These are phyloP conservation scores for Aphelinus certus DNA, from an alignment of 1,140 invertebrate species.

Conservation along the genomic window DNA sequence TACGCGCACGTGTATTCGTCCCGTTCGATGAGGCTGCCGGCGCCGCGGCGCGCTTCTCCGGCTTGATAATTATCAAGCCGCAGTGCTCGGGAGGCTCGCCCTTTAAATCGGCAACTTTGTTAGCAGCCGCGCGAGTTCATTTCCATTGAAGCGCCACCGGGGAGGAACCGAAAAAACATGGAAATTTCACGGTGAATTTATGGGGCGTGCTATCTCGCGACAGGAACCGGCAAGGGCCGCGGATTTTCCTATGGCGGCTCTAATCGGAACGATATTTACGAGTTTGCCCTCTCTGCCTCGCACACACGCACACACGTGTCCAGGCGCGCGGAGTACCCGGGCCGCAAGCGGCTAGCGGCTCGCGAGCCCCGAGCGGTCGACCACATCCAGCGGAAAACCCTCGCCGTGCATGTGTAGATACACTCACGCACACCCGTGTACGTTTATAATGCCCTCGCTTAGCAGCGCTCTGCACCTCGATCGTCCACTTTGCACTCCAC, in stretches of 20 bases:
- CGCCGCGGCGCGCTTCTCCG: conserved; percentile 40
- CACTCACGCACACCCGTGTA: too few species aligned
- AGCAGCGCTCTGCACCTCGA: too few species aligned
- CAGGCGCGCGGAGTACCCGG: too few species aligned
- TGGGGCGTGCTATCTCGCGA: conserved; percentile 38
- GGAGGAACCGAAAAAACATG: conserved; percentile 43
- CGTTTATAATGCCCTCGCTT: too few species aligned
- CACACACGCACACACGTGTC: background rate
- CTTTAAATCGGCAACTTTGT: too few species aligned
- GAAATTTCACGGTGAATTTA: conserved; percentile 53
- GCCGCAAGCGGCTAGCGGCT: background rate
- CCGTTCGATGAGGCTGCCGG: too few species aligned
- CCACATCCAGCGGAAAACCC: background rate
- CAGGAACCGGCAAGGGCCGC: conserved; percentile 31
- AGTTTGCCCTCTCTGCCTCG: conserved; percentile 1
- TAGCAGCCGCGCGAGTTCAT: conserved; percentile 8
- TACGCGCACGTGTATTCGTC: background rate
- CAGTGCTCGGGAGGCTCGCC: conserved; percentile 29
- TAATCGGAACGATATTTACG: conserved; percentile 34
- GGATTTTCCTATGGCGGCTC: conserved; percentile 24
- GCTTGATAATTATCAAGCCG: conserved; percentile 1
- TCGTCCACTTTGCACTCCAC: too few species aligned
- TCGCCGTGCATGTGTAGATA: too few species aligned
- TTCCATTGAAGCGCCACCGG: conserved; percentile 33
- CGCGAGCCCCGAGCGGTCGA: too few species aligned